phyloP scores from a whole-genome alignment of 2,113 vertebrate species.

The Ameiurus melas region DNA sequence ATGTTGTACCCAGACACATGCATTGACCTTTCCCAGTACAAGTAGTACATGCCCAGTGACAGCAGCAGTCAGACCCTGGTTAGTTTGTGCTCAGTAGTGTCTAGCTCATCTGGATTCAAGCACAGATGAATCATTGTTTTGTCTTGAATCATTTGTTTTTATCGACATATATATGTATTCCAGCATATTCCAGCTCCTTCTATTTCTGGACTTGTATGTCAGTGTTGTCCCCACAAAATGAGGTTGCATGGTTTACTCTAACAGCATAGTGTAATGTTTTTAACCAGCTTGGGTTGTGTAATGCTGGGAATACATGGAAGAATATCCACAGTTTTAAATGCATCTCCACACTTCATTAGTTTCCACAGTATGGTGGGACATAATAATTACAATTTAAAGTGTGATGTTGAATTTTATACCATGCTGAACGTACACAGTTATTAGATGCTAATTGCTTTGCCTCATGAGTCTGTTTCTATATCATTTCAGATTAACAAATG shows the following conservation, averaged over 20 bases:
- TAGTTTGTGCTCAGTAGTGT: background rate
- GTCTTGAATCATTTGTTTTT: constrained; percentile 21
- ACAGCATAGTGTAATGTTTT: constrained; percentile 32
- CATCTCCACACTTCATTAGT: constrained; percentile 32
- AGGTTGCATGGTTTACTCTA: constrained; percentile 13
- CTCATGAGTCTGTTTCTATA: background rate
- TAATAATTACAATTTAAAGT: background rate
- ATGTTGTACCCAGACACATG: background rate
- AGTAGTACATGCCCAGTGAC: background rate
- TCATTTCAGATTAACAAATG: background rate
- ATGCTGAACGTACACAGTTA: background rate
- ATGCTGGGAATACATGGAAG: constrained; percentile 8
- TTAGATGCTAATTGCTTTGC: background rate
- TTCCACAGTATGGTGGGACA: background rate
- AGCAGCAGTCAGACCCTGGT: background rate
- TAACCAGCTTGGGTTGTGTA: constrained; percentile 27
- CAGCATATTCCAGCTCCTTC: background rate
- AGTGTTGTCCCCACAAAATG: background rate
- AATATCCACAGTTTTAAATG: constrained; percentile 26
- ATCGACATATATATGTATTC: background rate
- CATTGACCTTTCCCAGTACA: background rate
- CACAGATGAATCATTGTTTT: constrained; percentile 15
- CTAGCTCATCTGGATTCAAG: constrained; percentile 10
- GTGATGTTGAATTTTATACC: constrained; percentile 12
- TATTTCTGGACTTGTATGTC: constrained; percentile 16